Conservation (phyloP, 2,797 vertebrate species). For the Arremon aurantiirostris region DNA sequence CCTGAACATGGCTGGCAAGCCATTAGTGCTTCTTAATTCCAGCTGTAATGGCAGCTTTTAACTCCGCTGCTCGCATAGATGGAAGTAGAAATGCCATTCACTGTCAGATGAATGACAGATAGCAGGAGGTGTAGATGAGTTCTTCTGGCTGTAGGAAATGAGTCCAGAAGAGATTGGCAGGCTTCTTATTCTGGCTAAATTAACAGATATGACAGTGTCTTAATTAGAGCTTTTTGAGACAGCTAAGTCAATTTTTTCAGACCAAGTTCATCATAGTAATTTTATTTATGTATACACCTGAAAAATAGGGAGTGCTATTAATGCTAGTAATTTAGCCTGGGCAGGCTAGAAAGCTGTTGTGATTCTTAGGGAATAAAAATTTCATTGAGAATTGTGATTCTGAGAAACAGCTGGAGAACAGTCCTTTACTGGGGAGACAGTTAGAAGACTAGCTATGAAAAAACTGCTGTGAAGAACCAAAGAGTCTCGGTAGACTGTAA, state of each 20-base stretch:
- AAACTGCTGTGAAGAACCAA: background rate
- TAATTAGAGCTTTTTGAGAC: background rate
- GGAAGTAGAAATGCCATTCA: background rate
- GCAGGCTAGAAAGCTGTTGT: background rate
- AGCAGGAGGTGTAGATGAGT: background rate
- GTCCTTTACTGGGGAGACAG: background rate
- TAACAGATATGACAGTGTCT: background rate
- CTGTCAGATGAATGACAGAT: background rate
- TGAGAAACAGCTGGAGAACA: background rate
- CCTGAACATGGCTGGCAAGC: background rate
- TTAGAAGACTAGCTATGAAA: background rate
- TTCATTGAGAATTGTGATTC: background rate
- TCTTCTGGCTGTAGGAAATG: background rate
- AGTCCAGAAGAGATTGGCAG: background rate
- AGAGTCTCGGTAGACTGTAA: background rate
- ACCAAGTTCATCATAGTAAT: background rate
- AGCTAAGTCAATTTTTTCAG: background rate
- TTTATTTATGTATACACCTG: background rate
- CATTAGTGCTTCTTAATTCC: conserved; percentile 9
- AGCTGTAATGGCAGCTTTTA: conserved; percentile 17
- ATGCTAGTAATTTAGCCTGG: background rate
- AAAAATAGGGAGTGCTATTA: background rate
- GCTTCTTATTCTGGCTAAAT: background rate
- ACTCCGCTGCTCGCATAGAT: fast-evolving
- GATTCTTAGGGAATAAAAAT: background rate